Evolutionary conservation across 35 echinoderm and acorn worm genomes (phyloP), one percentile per base, ranked within the genome.

Genomic region (Lytechinus variegatus): DNA sequence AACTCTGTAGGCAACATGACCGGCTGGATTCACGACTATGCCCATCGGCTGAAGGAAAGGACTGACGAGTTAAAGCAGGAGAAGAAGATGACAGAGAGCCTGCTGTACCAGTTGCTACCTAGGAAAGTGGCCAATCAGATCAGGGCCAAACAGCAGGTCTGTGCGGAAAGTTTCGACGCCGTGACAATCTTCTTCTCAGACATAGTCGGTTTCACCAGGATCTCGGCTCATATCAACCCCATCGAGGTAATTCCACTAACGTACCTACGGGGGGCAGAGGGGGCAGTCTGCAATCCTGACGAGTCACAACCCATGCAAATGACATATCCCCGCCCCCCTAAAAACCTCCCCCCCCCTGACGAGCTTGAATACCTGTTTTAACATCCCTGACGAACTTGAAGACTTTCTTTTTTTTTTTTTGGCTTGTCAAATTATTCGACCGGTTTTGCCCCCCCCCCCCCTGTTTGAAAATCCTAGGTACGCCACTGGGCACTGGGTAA

Each of bases 141-240:
- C 21, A 21, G 95, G 71, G 91, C 57, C 5, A 92, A 87, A 1
- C 61, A 93, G 55, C 95, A 28, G 33, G 95, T 97, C 4, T 27
- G 33, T 52, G 94, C 96, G 24, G 96, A 97, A 54, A 95, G 86
- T 54, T 97, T 95, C 88, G 95, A 97, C 19, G 93, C 90, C 13
- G 96, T 95, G 52, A 97, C 96, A 5, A 95, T 97, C 16, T 97
- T 97, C 95, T 97, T 97, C 66, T 97, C 96, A 3, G 96, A 97
- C 66, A 97, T 97, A 5, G 96, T 97, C 3, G 96, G 94, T 9
- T 97, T 97, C 53, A 97, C 96, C 6, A 55, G 89, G 24, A 97
- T 97, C 27, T 97, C 94, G 11, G 94, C 96, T 95, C 87, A 95
- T n/a, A 97, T 95, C 87, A 95, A 94, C 5, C 96, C 96, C 53